Evolutionary conservation across 2,888 invertebrate genomes (phyloP).

Genomic region (Philereme transversata): DNA sequence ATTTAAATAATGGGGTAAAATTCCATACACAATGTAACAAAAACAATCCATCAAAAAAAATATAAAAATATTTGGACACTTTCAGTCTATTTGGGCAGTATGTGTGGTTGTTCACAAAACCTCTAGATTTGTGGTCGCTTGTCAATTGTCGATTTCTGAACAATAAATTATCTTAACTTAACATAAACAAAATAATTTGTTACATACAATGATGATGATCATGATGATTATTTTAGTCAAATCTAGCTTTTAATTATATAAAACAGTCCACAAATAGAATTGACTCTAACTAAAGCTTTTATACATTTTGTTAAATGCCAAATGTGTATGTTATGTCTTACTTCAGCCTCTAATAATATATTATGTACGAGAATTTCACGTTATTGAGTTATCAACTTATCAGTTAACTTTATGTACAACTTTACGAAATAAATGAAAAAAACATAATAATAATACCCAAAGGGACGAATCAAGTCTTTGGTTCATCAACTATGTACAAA

Average conservation of each 20-base stretch:
- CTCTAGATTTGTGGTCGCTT: constrained; percentile 41
- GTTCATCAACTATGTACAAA: constrained; percentile 76
- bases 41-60: constrained; percentile 71
- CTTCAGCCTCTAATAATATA: constrained; percentile 51
- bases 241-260: neutral
- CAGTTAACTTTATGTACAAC: constrained; percentile 55
- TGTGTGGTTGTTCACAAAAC: constrained; percentile 51
- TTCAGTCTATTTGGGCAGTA: constrained; percentile 81
- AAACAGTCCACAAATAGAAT: neutral
- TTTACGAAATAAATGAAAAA: constrained; percentile 50
- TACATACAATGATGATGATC: constrained; percentile 32
- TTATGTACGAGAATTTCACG: constrained; percentile 60
- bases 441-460: constrained; percentile 53
- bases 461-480: constrained; percentile 75
- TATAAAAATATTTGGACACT: constrained; percentile 77
- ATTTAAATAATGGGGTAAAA: constrained; percentile 78
- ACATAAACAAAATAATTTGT: constrained; percentile 43
- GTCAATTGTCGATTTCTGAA: constrained; percentile 34
- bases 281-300: constrained; percentile 36
- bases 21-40: constrained; percentile 78
- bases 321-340: constrained; percentile 43
- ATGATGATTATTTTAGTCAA: neutral
- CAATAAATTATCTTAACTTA: constrained; percentile 49
- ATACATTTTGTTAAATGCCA: constrained; percentile 58
- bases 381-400: constrained; percentile 48